Conservation (phyloP, 2,888 invertebrate species). For the Hyposoter didymator region DNA sequence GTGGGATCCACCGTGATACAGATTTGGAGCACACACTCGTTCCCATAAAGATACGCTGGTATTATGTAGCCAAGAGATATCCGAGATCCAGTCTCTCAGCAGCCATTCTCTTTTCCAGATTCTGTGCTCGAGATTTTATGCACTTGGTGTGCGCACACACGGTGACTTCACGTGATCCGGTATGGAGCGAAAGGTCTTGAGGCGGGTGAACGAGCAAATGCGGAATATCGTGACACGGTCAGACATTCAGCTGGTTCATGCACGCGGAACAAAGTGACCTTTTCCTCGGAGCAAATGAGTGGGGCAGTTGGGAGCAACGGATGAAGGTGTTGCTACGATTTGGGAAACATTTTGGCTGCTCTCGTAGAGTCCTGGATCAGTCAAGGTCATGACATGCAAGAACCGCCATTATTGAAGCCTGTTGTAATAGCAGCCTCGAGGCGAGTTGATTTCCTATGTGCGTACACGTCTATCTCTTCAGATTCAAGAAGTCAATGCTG, state of each 20-base stretch:
- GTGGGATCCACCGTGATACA: conserved; percentile 14
- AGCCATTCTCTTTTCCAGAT: conserved; percentile 18
- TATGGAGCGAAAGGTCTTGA: conserved; percentile 58
- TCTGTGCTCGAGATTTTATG: conserved; percentile 12
- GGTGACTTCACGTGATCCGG: conserved; percentile 40
- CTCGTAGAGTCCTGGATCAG: not conserved
- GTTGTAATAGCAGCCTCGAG: conserved; percentile 25
- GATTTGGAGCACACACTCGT: conserved; percentile 40
- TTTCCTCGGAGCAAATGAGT: conserved; percentile 16
- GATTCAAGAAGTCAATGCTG: conserved; percentile 10
- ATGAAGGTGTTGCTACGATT: not conserved
- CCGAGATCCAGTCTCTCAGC: conserved; percentile 4
- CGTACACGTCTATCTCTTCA: conserved; percentile 17
- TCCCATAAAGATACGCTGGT: conserved; percentile 8
- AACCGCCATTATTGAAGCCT: not conserved
- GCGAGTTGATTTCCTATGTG: not conserved
- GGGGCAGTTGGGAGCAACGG: not conserved
- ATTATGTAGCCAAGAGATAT: conserved; percentile 10
- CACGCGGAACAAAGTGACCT: conserved; percentile 60
- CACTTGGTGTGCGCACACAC: conserved; percentile 8
- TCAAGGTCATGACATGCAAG: not conserved
- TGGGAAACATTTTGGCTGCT: not conserved
- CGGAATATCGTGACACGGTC: conserved; percentile 64
- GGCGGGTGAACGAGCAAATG: conserved; percentile 52
- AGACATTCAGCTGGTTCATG: conserved; percentile 46